These are phyloP conservation scores for Pardosa pseudoannulata DNA, from an alignment of 2,888 invertebrate genomes.

Conservation along the genomic window DNA sequence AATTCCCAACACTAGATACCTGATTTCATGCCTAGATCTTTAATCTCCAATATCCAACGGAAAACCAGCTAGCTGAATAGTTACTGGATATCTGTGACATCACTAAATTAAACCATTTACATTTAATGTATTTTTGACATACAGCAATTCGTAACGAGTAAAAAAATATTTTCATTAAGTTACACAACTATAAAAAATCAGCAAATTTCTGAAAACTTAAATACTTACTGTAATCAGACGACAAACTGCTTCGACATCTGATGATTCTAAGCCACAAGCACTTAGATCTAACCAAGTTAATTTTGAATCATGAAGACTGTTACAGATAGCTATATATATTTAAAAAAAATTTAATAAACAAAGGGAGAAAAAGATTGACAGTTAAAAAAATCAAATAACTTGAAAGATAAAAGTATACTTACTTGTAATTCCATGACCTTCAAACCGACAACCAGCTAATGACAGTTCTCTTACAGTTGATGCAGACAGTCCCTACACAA, in stretches of 20 bases:
- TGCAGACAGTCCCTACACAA: conserved; percentile 40
- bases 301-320: conserved; percentile 16
- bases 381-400: neutral
- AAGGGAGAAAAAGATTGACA: neutral
- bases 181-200: too few relatives aligned
- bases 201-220: neutral
- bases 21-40: too few relatives aligned
- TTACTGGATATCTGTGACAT: too few relatives aligned
- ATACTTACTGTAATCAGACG: conserved; percentile 40
- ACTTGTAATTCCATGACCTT: conserved; percentile 34
- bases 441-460: conserved; percentile 22
- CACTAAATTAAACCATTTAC: too few relatives aligned
- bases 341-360: neutral
- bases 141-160: too few relatives aligned
- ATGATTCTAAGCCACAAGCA: conserved; percentile 12
- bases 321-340: conserved; percentile 36
- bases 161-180: too few relatives aligned
- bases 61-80: too few relatives aligned
- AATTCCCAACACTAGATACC: too few relatives aligned
- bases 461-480: too few relatives aligned
- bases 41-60: too few relatives aligned
- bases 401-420: neutral
- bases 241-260: conserved; percentile 11
- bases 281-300: conserved; percentile 36
- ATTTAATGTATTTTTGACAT: too few relatives aligned